Percentiles rank a stretch among this genome's conserved stretches.
These are phyloP conservation scores for Phortica magna DNA, from an alignment of 2,888 invertebrate genomes.

Conservation along the genomic window DNA sequence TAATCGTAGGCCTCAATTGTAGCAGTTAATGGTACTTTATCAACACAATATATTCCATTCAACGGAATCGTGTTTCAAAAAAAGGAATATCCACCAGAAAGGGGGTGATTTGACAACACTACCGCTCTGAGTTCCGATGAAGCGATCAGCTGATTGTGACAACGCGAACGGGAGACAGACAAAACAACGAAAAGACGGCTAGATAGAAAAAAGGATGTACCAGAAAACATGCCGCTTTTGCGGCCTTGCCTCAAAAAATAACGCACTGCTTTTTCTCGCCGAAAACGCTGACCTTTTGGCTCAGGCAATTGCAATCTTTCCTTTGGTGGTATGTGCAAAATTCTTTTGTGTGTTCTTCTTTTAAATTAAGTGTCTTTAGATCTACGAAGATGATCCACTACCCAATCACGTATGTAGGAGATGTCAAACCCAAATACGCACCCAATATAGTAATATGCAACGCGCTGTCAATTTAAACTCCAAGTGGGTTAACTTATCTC, in stretches of 20 bases:
- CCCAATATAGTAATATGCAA: slow-evolving; percentile 61
- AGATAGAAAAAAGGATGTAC: too few relatives aligned
- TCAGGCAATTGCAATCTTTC: slow-evolving; percentile 66
- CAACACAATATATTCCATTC: too few relatives aligned
- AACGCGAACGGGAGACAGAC: too few relatives aligned
- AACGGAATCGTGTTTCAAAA: too few relatives aligned
- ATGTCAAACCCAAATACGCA: slow-evolving; percentile 57
- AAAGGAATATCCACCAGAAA: too few relatives aligned
- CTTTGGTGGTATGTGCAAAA: slow-evolving; percentile 57
- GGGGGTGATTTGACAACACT: neutral
- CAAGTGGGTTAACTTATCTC: slow-evolving; percentile 64
- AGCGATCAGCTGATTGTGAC: too few relatives aligned
- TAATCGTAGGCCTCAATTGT: too few relatives aligned
- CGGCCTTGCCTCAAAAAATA: slow-evolving; percentile 61
- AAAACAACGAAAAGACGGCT: too few relatives aligned
- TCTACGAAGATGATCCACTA: slow-evolving; percentile 68
- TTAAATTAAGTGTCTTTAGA: slow-evolving; percentile 46
- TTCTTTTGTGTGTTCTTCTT: neutral
- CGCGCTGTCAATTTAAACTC: slow-evolving; percentile 59
- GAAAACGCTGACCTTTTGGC: slow-evolving; percentile 54
- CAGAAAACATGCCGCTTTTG: slow-evolving; percentile 67
- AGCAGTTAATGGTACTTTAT: too few relatives aligned
- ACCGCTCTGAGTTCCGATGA: too few relatives aligned
- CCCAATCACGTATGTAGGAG: slow-evolving; percentile 69
- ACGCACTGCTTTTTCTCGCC: slow-evolving; percentile 58